Percentiles rank a stretch among this genome's conserved stretches.
These are phyloP conservation scores for Amia ocellicauda DNA, from an alignment of 2,113 vertebrate species.

Conservation along the genomic window DNA sequence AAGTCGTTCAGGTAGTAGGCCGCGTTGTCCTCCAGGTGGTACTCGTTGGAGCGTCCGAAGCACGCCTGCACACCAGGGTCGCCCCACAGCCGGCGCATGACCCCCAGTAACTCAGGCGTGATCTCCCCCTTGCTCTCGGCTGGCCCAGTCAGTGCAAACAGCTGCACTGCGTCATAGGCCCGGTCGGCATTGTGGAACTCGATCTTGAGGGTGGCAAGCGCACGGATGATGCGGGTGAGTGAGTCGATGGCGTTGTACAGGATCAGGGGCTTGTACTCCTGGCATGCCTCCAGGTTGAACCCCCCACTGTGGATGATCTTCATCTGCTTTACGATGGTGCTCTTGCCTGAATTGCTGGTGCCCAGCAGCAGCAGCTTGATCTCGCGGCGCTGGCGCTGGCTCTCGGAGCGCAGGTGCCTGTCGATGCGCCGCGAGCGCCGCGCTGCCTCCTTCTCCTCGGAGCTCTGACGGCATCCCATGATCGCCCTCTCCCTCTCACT, in stretches of 20 bases:
- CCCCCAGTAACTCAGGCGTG: constrained; percentile 86
- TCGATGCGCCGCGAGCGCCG: constrained; percentile 95
- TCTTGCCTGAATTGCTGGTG: constrained; percentile 98
- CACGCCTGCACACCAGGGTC: constrained; percentile 94
- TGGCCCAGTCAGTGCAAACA: constrained; percentile 92
- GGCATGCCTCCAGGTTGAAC: constrained; percentile 96
- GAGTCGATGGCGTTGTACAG: constrained; percentile 98
- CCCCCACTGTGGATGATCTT: constrained; percentile 98
- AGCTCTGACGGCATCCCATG: constrained; percentile 99
- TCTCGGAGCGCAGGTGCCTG: constrained; percentile 97
- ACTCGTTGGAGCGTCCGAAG: constrained; percentile 94
- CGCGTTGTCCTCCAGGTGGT: constrained; percentile 97
- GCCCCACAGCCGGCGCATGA: constrained; percentile 94
- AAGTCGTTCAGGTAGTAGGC: constrained; percentile 97
- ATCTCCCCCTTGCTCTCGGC: constrained; percentile 98
- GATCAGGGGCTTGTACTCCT: constrained; percentile 96
- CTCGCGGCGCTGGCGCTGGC: constrained; percentile 92
- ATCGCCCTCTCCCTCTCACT: too few species aligned
- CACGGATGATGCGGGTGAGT: constrained; percentile 94
- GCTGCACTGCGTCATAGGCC: constrained; percentile 94
- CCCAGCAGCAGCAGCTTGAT: constrained; percentile 95
- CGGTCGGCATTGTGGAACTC: constrained; percentile 96
- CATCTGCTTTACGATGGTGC: constrained; percentile 98
- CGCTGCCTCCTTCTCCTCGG: constrained; percentile 98
- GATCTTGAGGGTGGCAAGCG: constrained; percentile 90